Evolutionary conservation across 2,888 invertebrate genomes (phyloP), one percentile per base, ranked within the genome.

Genomic region (Xestia c-nigrum): DNA sequence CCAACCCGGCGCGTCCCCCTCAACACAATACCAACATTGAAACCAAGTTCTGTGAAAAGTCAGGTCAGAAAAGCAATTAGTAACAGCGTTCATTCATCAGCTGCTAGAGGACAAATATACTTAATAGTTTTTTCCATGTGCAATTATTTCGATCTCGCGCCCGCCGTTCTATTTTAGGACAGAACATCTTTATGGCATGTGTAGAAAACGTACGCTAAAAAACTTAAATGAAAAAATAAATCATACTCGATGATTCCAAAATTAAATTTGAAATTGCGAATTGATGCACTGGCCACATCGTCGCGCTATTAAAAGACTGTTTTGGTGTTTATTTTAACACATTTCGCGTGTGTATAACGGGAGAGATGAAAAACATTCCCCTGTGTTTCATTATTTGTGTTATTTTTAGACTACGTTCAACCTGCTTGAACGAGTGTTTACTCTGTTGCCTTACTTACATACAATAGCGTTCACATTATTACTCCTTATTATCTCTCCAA

Each of bases 361-460:
- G 92, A 90, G 95, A 95, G 96, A 96, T 96, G 96, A 96, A 96
- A 96, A 96, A 96, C 96, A 96, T 95, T 96, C 95, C 94, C 96
- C 96, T 94, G 96, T 93, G 95, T 95, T 96, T 96, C 95, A 96
- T 96, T 96, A 95, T 96, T 95, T 93, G 92, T 92, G 94, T 92
- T 96, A 96, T 96, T 95, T 96, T 95, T 96, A 96, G 95, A 93
- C 92, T 90, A 91, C 93, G 93, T 92, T 94, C 95, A 96, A 96
- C 96, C 96, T 96, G 96, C 94, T 94, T 94, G 93, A 92, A 93
- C 93, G 92, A 94, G 94, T 95, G 95, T 95, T 95, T 96, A 95
- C 94, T 92, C 90, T 91, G 93, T 89, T 92, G 93, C 91, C 94
- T 93, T 93, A 94, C 94, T 94, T 94, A 94, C 92, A 93, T 93